phyloP scores from a whole-genome alignment of 2,797 vertebrate species.

The Clarias pachynema region DNA sequence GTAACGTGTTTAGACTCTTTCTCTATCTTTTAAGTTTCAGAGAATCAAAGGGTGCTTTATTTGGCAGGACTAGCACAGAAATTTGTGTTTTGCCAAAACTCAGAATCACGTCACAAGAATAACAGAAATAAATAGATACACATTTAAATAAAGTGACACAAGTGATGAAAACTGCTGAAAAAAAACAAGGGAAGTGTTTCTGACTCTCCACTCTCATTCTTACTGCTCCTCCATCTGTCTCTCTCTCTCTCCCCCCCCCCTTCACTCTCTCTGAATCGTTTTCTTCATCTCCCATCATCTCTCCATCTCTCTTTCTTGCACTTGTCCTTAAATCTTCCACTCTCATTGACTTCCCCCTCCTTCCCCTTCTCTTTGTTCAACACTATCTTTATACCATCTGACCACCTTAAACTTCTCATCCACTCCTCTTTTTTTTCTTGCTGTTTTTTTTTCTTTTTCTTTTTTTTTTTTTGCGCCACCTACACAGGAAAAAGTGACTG shows the following conservation, averaged over 20 bases:
- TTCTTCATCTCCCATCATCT: background rate
- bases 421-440: slow-evolving; percentile 31
- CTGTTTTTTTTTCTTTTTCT: slow-evolving; percentile 1
- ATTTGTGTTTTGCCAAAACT: no score
- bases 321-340: background rate
- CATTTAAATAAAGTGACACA: no score
- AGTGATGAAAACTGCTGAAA: no score
- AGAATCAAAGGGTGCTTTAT: no score
- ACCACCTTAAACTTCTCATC: slow-evolving; percentile 42
- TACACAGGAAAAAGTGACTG: slow-evolving; percentile 92
- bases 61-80: no score
- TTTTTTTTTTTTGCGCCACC: slow-evolving; percentile 76
- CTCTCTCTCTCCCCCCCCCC: background rate
- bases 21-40: no score
- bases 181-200: no score
- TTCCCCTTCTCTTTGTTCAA: background rate
- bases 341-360: background rate
- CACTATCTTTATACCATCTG: slow-evolving; percentile 43
- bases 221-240: background rate
- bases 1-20: no score
- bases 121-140: no score
- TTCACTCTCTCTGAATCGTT: no score
- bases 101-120: no score
- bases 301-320: background rate
- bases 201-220: no score